phyloP scores from a whole-genome alignment of 2,797 vertebrate species.

The Carcharodon carcharias region DNA sequence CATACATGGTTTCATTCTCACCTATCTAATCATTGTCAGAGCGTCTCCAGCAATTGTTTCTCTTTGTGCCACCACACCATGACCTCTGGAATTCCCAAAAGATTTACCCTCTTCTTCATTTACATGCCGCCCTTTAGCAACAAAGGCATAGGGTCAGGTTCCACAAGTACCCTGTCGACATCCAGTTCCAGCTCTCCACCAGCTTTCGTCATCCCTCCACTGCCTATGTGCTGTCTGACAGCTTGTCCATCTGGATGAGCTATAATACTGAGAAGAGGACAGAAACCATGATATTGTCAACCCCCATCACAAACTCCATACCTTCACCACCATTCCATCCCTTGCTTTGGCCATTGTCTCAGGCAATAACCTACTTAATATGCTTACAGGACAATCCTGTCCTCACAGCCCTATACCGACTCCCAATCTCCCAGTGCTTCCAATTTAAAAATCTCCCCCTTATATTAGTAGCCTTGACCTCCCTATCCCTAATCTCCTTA shows the following conservation, averaged over 20 bases:
- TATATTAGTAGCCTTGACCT: neutral
- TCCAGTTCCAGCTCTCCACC: neutral
- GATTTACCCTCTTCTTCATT: too few species aligned
- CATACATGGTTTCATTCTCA: too few species aligned
- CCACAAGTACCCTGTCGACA: neutral
- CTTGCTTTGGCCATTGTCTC: neutral
- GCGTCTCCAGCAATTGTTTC: too few species aligned
- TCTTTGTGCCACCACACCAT: too few species aligned
- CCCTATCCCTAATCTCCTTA: neutral
- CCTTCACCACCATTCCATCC: neutral
- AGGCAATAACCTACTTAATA: neutral
- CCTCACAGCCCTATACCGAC: neutral
- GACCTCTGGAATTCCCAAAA: too few species aligned
- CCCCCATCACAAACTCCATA: neutral
- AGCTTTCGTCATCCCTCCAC: neutral
- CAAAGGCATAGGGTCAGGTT: neutral
- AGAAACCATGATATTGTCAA: neutral
- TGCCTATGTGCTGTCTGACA: neutral
- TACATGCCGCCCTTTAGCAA: too few species aligned
- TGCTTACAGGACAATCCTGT: neutral
- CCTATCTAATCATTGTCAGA: too few species aligned
- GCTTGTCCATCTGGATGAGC: neutral
- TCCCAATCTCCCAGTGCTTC: neutral
- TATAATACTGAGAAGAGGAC: neutral
- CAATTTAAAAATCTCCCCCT: neutral